These are phyloP conservation scores for Parnassius apollo DNA, from an alignment of 2,888 invertebrate species.

Conservation along the genomic window DNA sequence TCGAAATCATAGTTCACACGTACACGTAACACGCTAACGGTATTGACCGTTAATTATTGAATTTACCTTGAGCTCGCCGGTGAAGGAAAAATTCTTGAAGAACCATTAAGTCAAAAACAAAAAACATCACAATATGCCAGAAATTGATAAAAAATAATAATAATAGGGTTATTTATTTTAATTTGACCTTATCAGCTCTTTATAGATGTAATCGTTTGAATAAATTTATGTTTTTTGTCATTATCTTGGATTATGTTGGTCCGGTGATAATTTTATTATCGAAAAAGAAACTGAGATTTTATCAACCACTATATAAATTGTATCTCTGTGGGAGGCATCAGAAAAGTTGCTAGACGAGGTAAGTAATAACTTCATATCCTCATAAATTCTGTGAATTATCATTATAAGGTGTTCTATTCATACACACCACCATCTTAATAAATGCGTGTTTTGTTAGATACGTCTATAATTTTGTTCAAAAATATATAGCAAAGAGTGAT, in stretches of 20 bases:
- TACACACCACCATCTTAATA: too few relatives aligned
- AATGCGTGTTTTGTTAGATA: too few relatives aligned
- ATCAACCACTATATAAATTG: slow-evolving; percentile 49
- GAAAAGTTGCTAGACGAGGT: slow-evolving; percentile 2
- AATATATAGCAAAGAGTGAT: too few relatives aligned
- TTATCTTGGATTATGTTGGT: slow-evolving; percentile 38
- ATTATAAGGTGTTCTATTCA: neutral
- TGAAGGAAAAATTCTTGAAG: too few relatives aligned
- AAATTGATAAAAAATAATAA: neutral
- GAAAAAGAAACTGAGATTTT: slow-evolving; percentile 38
- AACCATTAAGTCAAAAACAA: too few relatives aligned
- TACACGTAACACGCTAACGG: too few relatives aligned
- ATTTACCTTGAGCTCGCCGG: too few relatives aligned
- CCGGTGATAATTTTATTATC: slow-evolving; percentile 35
- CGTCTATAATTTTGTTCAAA: too few relatives aligned
- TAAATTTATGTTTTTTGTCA: slow-evolving; percentile 28
- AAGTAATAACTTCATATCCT: neutral
- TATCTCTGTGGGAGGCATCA: slow-evolving; percentile 39
- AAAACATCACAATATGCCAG: too few relatives aligned
- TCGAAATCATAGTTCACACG: too few relatives aligned
- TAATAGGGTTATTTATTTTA: slow-evolving; percentile 13
- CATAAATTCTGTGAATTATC: neutral
- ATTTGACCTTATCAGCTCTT: slow-evolving; percentile 16
- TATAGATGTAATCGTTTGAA: slow-evolving; percentile 21
- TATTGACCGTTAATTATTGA: too few relatives aligned